Evolutionary conservation across 2,113 vertebrate species (phyloP).

Genomic region (Chamaetylas fuelleborni): DNA sequence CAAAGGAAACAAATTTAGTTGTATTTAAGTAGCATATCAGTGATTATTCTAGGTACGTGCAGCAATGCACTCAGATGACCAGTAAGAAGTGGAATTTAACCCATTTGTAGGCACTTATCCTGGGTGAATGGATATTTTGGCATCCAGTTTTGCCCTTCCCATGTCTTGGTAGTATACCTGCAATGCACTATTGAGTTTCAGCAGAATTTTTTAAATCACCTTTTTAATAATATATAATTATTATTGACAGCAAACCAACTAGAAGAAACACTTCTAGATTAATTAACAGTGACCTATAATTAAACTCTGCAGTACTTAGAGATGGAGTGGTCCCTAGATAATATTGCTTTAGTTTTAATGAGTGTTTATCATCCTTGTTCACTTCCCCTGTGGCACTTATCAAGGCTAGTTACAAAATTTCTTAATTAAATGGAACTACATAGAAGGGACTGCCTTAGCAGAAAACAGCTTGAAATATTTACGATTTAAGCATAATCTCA

Average conservation of each 20-base stretch:
- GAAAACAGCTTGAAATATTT: slow-evolving; percentile 18
- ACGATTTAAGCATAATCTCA: neutral
- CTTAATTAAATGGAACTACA: slow-evolving; percentile 49
- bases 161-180: neutral
- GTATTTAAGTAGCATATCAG: neutral
- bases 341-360: slow-evolving; percentile 52
- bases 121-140: neutral
- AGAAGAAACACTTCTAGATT: slow-evolving; percentile 56
- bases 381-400: slow-evolving; percentile 14
- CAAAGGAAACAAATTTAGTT: neutral
- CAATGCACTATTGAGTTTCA: slow-evolving; percentile 11
- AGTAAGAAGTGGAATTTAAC: neutral
- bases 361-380: slow-evolving; percentile 54
- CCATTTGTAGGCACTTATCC: neutral
- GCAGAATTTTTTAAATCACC: neutral
- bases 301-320: slow-evolving; percentile 57
- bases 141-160: neutral
- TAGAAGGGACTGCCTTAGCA: neutral
- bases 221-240: slow-evolving; percentile 63
- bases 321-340: slow-evolving; percentile 45
- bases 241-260: slow-evolving; percentile 42
- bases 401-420: slow-evolving; percentile 36
- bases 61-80: neutral
- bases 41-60: neutral
- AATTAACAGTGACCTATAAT: slow-evolving; percentile 69